Evolutionary conservation across 1,140 invertebrate species (phyloP).

Genomic region (Neodiprion fabricii): DNA sequence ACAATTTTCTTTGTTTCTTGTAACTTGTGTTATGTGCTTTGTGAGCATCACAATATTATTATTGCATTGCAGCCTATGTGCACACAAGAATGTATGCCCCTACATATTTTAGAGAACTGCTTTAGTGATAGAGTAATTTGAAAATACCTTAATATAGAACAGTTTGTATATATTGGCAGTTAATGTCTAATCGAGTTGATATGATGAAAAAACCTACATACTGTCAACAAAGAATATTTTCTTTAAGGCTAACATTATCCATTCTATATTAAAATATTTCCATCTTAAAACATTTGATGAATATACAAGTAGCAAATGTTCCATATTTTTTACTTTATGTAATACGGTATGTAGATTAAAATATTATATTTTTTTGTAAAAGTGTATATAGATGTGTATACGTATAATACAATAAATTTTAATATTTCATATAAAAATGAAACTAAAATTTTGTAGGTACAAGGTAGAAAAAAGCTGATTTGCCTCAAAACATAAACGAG

Average conservation of each 20-base stretch:
- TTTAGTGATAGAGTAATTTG: constrained; percentile 42
- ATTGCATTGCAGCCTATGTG: constrained; percentile 60
- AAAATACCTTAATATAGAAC: constrained; percentile 52
- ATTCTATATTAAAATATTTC: constrained; percentile 55
- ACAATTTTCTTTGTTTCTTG: constrained; percentile 48
- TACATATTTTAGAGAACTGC: constrained; percentile 39
- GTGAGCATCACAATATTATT: constrained; percentile 61
- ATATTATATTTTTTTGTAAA: constrained; percentile 50
- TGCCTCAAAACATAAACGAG: constrained; percentile 20
- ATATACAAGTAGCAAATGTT: constrained; percentile 55
- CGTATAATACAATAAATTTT: constrained; percentile 49
- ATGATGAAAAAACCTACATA: constrained; percentile 42
- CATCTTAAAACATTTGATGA: constrained; percentile 35
- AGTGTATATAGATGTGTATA: constrained; percentile 55
- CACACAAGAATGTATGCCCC: constrained; percentile 52
- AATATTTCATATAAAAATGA: constrained; percentile 55
- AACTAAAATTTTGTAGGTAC: constrained; percentile 55
- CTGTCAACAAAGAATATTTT: constrained; percentile 24
- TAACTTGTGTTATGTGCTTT: constrained; percentile 59
- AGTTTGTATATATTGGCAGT: constrained; percentile 34
- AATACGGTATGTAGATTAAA: constrained; percentile 56
- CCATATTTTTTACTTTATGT: constrained; percentile 46
- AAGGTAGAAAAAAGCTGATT: constrained; percentile 42
- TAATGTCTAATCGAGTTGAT: constrained; percentile 39
- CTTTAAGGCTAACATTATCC: constrained; percentile 27